A percentile compares a stretch with the other conserved stretches of the same genome.
Conservation (phyloP, 2,113 vertebrate genomes). For the Nematolebias whitei region DNA sequence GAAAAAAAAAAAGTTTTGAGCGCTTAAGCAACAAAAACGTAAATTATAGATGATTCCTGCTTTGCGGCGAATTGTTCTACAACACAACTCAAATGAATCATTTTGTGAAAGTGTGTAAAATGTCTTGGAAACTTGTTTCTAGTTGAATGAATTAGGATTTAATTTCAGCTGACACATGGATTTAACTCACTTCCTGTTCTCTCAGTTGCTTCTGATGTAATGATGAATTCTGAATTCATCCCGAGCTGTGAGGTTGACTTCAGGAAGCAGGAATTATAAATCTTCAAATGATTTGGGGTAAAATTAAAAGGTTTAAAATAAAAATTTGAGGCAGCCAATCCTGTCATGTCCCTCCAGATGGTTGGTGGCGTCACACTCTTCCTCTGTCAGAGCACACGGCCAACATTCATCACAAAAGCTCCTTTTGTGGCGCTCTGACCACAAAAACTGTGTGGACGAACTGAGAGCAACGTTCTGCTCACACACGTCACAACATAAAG, state of each 20-base stretch:
- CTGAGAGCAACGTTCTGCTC: conserved; percentile 34
- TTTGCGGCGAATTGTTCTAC: neutral
- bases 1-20: neutral
- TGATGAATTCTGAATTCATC: neutral
- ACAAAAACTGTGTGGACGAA: conserved; percentile 62
- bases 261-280: neutral
- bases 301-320: neutral
- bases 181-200: conserved; percentile 37
- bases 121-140: neutral
- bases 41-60: neutral
- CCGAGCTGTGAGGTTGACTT: no score
- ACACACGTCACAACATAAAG: conserved; percentile 25
- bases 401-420: conserved; percentile 37
- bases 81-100: neutral
- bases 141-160: neutral
- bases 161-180: conserved; percentile 4
- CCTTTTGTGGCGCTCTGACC: conserved; percentile 48
- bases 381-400: conserved; percentile 9
- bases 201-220: neutral
- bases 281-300: neutral
- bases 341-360: conserved; percentile 59
- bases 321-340: conserved; percentile 15
- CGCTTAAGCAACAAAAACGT: neutral
- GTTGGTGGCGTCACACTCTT: conserved; percentile 34
- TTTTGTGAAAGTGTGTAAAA: neutral